Conservation (phyloP, 2,113 vertebrate genomes). For the Charadrius vociferus region DNA sequence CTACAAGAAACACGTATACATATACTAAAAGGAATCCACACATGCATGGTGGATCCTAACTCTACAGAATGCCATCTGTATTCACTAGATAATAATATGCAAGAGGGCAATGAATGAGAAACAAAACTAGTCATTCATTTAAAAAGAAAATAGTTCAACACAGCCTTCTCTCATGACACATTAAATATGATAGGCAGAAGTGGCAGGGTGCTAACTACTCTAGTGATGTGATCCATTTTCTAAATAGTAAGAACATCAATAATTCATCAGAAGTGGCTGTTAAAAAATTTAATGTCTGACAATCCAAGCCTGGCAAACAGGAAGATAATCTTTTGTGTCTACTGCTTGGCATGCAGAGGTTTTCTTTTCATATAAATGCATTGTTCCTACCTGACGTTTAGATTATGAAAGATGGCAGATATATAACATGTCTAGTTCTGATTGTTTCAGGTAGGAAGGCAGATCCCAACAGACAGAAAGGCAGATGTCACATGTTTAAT, state of each 20-base stretch:
- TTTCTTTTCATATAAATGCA: slow-evolving; percentile 74
- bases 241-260: slow-evolving; percentile 77
- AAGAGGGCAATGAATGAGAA: slow-evolving; percentile 34
- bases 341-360: slow-evolving; percentile 72
- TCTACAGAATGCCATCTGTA: background rate
- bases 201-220: slow-evolving; percentile 78
- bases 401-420: slow-evolving; percentile 75
- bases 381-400: slow-evolving; percentile 62
- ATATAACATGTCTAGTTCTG: slow-evolving; percentile 62
- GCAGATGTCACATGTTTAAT: slow-evolving; percentile 62
- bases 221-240: slow-evolving; percentile 77
- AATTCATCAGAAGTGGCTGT: slow-evolving; percentile 76
- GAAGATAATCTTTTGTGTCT: slow-evolving; percentile 70
- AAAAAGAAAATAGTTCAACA: slow-evolving; percentile 36
- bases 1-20: background rate
- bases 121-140: slow-evolving; percentile 40
- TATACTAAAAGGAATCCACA: background rate
- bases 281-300: slow-evolving; percentile 77
- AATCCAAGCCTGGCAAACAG: slow-evolving; percentile 59
- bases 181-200: slow-evolving; percentile 72
- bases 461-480: slow-evolving; percentile 54
- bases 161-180: slow-evolving; percentile 57
- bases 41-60: background rate
- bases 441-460: slow-evolving; percentile 66
- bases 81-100: background rate